These are phyloP conservation scores for Mactra quadrangularis DNA, from an alignment of 1,140 invertebrate species.

Conservation along the genomic window DNA sequence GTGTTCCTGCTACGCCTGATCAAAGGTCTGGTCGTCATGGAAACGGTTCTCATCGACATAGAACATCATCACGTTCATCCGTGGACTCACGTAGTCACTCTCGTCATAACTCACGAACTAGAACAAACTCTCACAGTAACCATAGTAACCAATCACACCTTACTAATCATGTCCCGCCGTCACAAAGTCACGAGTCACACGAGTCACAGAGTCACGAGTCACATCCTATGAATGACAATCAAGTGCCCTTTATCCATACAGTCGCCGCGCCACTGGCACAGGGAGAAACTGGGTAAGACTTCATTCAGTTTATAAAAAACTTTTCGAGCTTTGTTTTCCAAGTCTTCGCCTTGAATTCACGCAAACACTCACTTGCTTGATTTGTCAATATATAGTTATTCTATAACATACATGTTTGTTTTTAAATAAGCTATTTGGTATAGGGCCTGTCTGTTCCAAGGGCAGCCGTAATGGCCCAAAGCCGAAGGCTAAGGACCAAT, in stretches of 20 bases:
- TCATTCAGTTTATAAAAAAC: too few species aligned
- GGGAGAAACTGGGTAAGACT: conserved; percentile 48
- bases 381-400: too few species aligned
- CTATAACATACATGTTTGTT: too few species aligned
- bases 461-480: too few species aligned
- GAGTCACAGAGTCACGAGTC: background rate
- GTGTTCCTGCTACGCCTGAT: conserved; percentile 21
- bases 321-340: too few species aligned
- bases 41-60: conserved; percentile 10
- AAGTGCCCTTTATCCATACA: conserved; percentile 45
- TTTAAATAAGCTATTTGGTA: too few species aligned
- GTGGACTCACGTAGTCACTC: conserved; percentile 24
- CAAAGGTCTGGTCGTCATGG: conserved; percentile 38
- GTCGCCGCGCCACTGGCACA: conserved; percentile 42
- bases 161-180: conserved; percentile 6
- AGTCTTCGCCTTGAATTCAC: too few species aligned
- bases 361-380: too few species aligned
- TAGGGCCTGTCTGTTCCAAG: too few species aligned
- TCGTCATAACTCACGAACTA: conserved; percentile 37
- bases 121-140: conserved; percentile 30
- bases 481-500: too few species aligned
- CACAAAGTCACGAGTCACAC: conserved; percentile 16
- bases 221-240: conserved; percentile 24
- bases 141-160: conserved; percentile 1
- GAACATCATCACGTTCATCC: conserved; percentile 28